Conservation (phyloP, 2,113 vertebrate genomes). For the Ranitomeya variabilis region DNA sequence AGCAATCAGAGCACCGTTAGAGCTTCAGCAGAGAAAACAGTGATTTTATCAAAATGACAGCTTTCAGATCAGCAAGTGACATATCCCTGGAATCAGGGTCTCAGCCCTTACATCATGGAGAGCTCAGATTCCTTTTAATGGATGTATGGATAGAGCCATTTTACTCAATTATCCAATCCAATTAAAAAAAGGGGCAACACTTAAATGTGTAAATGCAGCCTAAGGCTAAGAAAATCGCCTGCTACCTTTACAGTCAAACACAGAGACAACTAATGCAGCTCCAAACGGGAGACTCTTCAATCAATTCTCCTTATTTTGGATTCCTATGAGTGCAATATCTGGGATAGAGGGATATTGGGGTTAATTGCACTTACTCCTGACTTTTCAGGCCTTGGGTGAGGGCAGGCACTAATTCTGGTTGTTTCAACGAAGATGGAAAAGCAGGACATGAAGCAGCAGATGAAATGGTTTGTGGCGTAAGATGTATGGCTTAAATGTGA, state of each 20-base stretch:
- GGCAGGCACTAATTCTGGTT: background rate
- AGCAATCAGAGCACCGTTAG: no score
- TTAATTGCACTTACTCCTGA: background rate
- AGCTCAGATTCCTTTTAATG: no score
- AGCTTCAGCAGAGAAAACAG: no score
- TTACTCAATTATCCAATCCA: no score
- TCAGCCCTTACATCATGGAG: no score
- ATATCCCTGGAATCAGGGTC: no score
- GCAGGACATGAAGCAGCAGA: background rate
- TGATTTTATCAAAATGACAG: no score
- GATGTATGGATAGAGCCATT: no score
- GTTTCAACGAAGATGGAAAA: background rate
- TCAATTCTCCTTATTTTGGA: background rate
- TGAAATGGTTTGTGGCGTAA: background rate
- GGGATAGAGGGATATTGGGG: background rate
- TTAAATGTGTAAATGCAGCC: no score
- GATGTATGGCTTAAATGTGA: background rate
- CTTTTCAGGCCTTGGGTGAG: background rate
- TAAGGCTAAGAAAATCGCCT: background rate
- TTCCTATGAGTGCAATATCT: background rate
- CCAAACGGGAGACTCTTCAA: background rate
- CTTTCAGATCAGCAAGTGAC: no score
- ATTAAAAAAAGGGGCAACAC: no score
- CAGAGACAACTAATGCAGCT: background rate
- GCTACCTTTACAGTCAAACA: background rate